These are phyloP conservation scores for Bursaphelenchus mucronatus DNA, from an alignment of 1,140 invertebrate species.

Conservation along the genomic window DNA sequence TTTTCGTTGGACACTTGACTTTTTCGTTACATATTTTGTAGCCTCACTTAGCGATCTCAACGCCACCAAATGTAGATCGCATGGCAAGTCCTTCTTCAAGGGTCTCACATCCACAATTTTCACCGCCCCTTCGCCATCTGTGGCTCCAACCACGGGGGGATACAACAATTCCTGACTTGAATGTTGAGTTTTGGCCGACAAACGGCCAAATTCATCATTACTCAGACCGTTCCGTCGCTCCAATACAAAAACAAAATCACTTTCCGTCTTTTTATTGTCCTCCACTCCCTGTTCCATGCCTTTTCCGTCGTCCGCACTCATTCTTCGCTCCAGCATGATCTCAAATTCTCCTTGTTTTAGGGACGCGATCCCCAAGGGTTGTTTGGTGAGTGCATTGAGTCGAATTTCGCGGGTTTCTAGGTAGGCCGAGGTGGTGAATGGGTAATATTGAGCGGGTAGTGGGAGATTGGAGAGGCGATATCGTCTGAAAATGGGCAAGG, in stretches of 20 bases:
- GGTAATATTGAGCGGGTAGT: neutral
- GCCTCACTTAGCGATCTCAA: constrained; percentile 1
- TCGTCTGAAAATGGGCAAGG: neutral
- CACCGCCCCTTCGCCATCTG: neutral
- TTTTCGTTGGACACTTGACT: neutral
- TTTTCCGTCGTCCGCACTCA: constrained; percentile 86
- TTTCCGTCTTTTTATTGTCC: constrained; percentile 9
- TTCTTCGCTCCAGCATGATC: constrained; percentile 82
- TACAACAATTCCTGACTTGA: neutral
- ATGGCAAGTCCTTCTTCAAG: neutral
- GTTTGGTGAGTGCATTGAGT: neutral
- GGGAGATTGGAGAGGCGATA: neutral
- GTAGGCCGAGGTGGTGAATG: neutral
- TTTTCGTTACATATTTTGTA: neutral
- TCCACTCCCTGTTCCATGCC: constrained; percentile 75
- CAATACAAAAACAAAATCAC: neutral
- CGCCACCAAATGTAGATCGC: constrained; percentile 1
- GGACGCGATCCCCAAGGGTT: neutral
- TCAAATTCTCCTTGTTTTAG: constrained; percentile 52
- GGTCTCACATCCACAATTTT: neutral
- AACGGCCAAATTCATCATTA: neutral
- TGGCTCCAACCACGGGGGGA: neutral
- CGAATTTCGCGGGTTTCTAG: neutral
- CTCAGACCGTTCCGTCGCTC: neutral
- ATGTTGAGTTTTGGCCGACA: no score